Conservation (phyloP, 2,797 vertebrate species). For the Somateria mollissima region DNA sequence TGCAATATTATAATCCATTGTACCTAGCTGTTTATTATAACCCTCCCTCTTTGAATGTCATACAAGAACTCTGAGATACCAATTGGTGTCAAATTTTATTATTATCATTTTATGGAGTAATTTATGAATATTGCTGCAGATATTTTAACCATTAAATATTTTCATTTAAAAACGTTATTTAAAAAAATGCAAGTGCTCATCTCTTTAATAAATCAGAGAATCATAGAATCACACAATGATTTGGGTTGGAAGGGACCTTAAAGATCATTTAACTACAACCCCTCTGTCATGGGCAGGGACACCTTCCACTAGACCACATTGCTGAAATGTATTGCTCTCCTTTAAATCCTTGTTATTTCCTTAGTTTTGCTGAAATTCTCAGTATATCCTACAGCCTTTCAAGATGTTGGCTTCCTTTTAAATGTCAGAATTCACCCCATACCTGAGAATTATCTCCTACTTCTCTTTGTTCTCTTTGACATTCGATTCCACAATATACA, state of each 20-base stretch:
- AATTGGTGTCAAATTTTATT: not conserved
- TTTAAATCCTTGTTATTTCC: slow-evolving; percentile 1
- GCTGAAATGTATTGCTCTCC: not conserved
- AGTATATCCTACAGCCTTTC: not conserved
- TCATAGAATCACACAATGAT: too few species aligned
- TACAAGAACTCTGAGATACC: not conserved
- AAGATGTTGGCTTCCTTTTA: not conserved
- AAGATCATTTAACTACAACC: too few species aligned
- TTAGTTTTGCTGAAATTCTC: not conserved
- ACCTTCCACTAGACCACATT: too few species aligned
- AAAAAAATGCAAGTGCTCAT: not conserved
- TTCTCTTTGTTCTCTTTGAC: not conserved
- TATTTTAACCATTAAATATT: not conserved
- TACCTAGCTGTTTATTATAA: not conserved
- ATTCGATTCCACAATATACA: not conserved
- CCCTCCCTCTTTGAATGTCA: not conserved
- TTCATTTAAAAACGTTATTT: not conserved
- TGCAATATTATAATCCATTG: not conserved
- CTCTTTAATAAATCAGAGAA: not conserved
- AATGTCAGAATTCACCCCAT: not conserved
- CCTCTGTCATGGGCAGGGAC: too few species aligned
- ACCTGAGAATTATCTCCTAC: not conserved
- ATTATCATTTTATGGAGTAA: not conserved
- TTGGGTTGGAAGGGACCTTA: too few species aligned
- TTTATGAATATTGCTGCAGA: not conserved